phyloP scores from a whole-genome alignment of 2,797 vertebrate genomes.

The Dermochelys coriacea region DNA sequence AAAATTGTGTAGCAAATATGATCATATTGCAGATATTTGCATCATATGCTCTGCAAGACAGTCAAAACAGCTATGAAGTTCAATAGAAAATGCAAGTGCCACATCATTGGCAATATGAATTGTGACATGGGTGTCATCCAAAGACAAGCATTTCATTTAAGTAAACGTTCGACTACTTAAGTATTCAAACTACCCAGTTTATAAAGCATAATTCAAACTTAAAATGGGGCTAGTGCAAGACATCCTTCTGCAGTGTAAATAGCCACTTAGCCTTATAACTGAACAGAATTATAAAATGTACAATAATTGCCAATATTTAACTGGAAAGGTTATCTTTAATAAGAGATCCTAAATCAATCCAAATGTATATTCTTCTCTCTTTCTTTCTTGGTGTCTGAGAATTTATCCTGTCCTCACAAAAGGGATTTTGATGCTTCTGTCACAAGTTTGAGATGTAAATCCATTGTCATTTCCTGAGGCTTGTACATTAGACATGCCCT shows the following conservation, averaged over 20 bases:
- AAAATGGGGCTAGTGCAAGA: not conserved
- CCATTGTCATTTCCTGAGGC: not conserved
- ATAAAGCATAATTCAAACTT: not conserved
- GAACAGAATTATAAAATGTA: not conserved
- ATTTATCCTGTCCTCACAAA: not conserved
- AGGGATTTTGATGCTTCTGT: not conserved
- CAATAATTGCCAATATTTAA: not conserved
- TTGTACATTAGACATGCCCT: not conserved
- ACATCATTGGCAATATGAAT: not conserved
- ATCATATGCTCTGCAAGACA: not conserved
- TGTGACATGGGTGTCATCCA: not conserved
- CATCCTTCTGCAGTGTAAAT: not conserved
- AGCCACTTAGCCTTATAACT: not conserved
- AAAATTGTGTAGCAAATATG: not conserved
- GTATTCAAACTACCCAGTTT: not conserved
- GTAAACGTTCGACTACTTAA: not conserved
- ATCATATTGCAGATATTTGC: accelerated
- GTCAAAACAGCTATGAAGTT: not conserved
- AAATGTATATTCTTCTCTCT: not conserved
- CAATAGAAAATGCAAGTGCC: not conserved
- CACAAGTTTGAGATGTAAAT: not conserved
- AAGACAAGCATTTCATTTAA: not conserved
- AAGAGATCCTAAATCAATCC: not conserved
- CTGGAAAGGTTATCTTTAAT: not conserved
- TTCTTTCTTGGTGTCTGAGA: not conserved